A percentile compares a stretch with the other conserved stretches of the same genome.
Conservation (phyloP, 2,888 invertebrate genomes). For the Bellardia pandia region DNA sequence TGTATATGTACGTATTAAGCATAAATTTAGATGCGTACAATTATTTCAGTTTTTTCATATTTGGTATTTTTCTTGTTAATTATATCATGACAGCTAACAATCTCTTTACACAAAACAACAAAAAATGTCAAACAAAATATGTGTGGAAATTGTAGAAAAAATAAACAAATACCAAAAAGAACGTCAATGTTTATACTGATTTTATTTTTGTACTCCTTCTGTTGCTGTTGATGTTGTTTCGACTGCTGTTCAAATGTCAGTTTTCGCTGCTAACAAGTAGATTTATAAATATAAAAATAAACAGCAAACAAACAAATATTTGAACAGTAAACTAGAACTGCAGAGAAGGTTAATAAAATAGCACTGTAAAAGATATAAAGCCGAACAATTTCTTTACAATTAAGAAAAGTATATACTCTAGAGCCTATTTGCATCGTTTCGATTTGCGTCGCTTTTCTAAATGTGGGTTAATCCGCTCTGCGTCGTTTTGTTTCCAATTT, state of each 20-base stretch:
- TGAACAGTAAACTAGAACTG: background rate
- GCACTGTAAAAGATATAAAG: background rate
- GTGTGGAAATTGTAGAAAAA: background rate
- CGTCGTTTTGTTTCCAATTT: too few relatives aligned
- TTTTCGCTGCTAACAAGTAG: slow-evolving; percentile 50
- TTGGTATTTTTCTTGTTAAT: background rate
- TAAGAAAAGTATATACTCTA: too few relatives aligned
- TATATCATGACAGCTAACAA: slow-evolving; percentile 30
- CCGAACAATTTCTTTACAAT: too few relatives aligned
- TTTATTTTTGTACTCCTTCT: background rate
- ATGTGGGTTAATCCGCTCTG: too few relatives aligned
- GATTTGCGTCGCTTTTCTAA: too few relatives aligned
- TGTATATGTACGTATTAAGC: background rate
- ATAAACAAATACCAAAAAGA: background rate
- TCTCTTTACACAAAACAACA: slow-evolving; percentile 8
- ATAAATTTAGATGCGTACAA: background rate
- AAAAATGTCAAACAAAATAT: slow-evolving; percentile 16
- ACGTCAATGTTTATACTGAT: slow-evolving; percentile 13
- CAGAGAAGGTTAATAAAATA: background rate
- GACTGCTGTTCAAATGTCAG: slow-evolving; percentile 53
- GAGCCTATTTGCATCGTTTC: too few relatives aligned
- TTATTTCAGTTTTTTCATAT: background rate
- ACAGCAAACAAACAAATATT: slow-evolving; percentile 5
- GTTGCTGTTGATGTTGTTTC: background rate
- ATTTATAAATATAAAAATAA: slow-evolving; percentile 24